A percentile compares a stretch with the other conserved stretches of the same genome.
Evolutionary conservation across 2,888 invertebrate species (phyloP).

Genomic region (Protodeltote pygarga): DNA sequence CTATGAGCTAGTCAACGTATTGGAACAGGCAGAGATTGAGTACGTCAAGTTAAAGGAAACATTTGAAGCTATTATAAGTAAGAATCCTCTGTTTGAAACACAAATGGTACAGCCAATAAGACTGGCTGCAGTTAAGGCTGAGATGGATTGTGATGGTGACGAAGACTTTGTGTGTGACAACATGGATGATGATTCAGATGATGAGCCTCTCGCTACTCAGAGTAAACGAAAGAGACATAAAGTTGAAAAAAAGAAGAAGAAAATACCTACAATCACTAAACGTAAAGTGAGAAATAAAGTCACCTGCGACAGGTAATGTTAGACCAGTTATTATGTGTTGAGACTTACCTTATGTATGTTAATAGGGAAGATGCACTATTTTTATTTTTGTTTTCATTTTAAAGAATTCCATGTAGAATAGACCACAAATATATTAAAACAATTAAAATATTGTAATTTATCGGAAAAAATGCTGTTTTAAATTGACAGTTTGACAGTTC

Average conservation of each 20-base stretch:
- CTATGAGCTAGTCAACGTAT: constrained; percentile 70
- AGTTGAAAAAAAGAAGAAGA: constrained; percentile 71
- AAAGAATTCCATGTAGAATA: too few relatives aligned
- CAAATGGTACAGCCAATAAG: constrained; percentile 43
- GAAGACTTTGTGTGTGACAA: constrained; percentile 44
- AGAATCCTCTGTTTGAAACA: constrained; percentile 72
- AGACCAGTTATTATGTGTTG: constrained; percentile 6
- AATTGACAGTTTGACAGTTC: too few relatives aligned
- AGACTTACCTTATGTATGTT: too few relatives aligned
- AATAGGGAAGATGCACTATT: too few relatives aligned
- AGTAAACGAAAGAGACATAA: constrained; percentile 69
- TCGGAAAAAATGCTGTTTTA: too few relatives aligned
- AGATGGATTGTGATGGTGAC: constrained; percentile 39
- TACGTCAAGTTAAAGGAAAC: constrained; percentile 72
- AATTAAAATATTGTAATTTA: too few relatives aligned
- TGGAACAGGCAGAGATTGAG: constrained; percentile 76
- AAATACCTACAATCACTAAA: constrained; percentile 51
- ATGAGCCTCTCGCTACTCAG: constrained; percentile 71
- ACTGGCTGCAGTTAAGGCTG: constrained; percentile 57
- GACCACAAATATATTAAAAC: too few relatives aligned
- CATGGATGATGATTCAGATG: constrained; percentile 40
- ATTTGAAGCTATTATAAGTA: constrained; percentile 73
- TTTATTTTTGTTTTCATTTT: too few relatives aligned
- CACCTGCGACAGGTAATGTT: constrained; percentile 51
- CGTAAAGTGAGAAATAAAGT: constrained; percentile 51